These are phyloP conservation scores for Boulengeromyrus knoepffleri DNA, from an alignment of 2,113 vertebrate species.

Conservation along the genomic window DNA sequence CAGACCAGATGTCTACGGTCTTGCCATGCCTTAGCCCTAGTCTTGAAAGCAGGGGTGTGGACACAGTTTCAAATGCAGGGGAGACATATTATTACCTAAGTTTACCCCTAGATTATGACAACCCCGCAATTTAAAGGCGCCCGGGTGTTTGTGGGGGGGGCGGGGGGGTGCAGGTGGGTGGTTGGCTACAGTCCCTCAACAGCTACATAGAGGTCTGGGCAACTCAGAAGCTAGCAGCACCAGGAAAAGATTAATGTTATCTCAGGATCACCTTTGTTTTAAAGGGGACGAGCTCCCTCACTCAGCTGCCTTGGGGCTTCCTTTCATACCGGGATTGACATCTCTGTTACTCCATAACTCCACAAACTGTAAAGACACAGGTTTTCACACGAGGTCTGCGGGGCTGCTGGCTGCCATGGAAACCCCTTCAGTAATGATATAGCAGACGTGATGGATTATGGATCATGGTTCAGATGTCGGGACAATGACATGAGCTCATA, in stretches of 20 bases:
- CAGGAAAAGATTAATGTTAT: background rate
- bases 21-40: background rate
- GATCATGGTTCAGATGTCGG: background rate
- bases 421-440: background rate
- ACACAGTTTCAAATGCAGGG: background rate
- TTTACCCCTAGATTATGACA: background rate
- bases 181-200: constrained; percentile 49
- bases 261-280: background rate
- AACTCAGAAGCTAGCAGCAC: too few relatives aligned
- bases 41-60: constrained; percentile 5
- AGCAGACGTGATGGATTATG: background rate
- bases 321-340: constrained; percentile 36
- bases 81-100: background rate
- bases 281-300: background rate
- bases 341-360: constrained; percentile 50
- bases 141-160: too few relatives aligned
- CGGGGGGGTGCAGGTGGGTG: too few relatives aligned
- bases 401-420: background rate
- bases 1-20: background rate
- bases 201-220: constrained; percentile 14
- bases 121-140: background rate
- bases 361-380: constrained; percentile 27
- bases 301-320: background rate
- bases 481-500: background rate
- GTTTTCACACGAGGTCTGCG: background rate